Conservation (phyloP, 2,888 invertebrate species). For the Apodemia zela region DNA sequence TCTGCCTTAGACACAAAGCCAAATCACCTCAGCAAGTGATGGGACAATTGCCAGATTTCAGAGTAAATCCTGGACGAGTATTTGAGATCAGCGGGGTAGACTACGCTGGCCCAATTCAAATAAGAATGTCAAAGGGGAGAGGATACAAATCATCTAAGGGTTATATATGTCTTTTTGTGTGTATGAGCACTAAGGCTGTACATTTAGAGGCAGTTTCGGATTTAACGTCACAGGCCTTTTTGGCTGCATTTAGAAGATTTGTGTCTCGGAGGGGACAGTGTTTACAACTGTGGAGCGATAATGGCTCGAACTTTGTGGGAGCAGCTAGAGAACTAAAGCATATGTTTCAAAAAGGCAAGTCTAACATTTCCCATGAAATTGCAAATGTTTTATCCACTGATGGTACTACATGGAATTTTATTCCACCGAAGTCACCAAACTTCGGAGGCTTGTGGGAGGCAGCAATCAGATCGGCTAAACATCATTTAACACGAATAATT, state of each 20-base stretch:
- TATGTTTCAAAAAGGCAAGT: conserved; percentile 10
- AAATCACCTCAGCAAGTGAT: conserved; percentile 4
- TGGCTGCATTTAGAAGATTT: conserved; percentile 28
- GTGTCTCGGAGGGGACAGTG: conserved; percentile 28
- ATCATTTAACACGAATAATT: conserved; percentile 23
- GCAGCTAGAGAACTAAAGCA: conserved; percentile 13
- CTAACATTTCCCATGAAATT: conserved; percentile 9
- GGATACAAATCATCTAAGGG: conserved; percentile 19
- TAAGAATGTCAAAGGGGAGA: conserved; percentile 21
- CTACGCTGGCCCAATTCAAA: conserved; percentile 23
- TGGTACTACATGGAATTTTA: conserved; percentile 30
- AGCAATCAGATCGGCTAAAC: conserved; percentile 21
- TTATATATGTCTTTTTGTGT: conserved; percentile 28
- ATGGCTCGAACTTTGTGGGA: conserved; percentile 31
- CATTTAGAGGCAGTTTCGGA: conserved; percentile 33
- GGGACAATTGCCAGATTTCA: conserved; percentile 18
- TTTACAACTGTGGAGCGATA: conserved; percentile 27
- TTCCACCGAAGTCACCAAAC: conserved; percentile 29
- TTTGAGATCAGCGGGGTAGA: conserved; percentile 22
- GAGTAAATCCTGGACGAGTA: conserved; percentile 15
- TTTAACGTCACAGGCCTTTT: conserved; percentile 33
- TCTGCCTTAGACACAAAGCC: neutral
- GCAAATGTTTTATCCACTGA: conserved; percentile 22
- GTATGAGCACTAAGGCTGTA: conserved; percentile 25
- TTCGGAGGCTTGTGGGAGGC: conserved; percentile 30